Evolutionary conservation across 2,888 invertebrate genomes (phyloP).

Genomic region (Hirtodrosophila alboralis): DNA sequence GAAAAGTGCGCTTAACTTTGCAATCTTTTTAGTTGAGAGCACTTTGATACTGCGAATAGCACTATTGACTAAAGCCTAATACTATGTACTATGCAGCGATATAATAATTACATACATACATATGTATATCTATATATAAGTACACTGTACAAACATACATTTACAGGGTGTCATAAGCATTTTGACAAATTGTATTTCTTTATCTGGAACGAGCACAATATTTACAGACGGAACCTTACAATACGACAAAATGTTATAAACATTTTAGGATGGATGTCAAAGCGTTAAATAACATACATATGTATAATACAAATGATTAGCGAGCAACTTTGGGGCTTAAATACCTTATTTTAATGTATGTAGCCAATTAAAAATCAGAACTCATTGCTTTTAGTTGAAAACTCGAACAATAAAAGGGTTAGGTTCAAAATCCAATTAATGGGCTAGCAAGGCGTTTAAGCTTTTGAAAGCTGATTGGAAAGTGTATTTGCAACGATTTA

Average conservation of each 20-base stretch:
- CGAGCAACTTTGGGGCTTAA: constrained; percentile 36
- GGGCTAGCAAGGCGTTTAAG: constrained; percentile 35
- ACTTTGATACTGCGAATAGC: constrained; percentile 28
- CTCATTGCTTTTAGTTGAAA: constrained; percentile 16
- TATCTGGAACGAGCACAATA: constrained; percentile 51
- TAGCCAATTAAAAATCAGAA: constrained; percentile 23
- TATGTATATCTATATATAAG: constrained; percentile 46
- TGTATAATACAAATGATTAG: constrained; percentile 61
- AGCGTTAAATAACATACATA: constrained; percentile 38
- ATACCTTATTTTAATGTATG: constrained; percentile 17
- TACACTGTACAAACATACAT: constrained; percentile 19
- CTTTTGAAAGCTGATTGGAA: constrained; percentile 28
- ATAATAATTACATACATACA: constrained; percentile 64
- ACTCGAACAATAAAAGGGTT: constrained; percentile 14
- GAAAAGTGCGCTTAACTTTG: constrained; percentile 36
- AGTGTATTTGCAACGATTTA: constrained; percentile 22
- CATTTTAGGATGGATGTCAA: constrained; percentile 10
- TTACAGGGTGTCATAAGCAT: constrained; percentile 52
- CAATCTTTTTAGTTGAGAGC: constrained; percentile 21
- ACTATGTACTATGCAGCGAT: constrained; percentile 48
- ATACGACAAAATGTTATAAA: constrained; percentile 20
- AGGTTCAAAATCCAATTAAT: constrained; percentile 22
- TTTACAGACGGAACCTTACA: constrained; percentile 62
- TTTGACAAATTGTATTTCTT: constrained; percentile 5
- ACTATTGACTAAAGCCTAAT: constrained; percentile 68